Percentiles rank a stretch among this genome's conserved stretches.
Evolutionary conservation across 2,888 invertebrate species (phyloP).

Genomic region (Laspeyria flexula): DNA sequence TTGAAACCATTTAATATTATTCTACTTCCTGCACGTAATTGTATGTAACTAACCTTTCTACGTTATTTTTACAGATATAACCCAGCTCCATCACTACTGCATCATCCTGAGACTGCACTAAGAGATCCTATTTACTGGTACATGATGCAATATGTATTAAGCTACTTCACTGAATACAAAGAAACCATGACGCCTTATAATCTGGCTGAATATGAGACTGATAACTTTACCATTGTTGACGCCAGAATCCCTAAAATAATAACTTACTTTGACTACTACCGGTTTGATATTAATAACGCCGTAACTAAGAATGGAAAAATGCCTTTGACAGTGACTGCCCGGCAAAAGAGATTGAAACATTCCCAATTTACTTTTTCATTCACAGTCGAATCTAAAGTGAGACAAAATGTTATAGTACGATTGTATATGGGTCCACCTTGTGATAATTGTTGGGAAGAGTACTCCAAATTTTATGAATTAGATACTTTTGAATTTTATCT

Average conservation of each 20-base stretch:
- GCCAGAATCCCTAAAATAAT: conserved; percentile 58
- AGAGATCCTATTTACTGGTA: conserved; percentile 74
- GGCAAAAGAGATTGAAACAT: conserved; percentile 70
- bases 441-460: conserved; percentile 60
- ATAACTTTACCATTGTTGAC: conserved; percentile 59
- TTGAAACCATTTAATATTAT: no score
- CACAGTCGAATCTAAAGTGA: conserved; percentile 56
- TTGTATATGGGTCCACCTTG: conserved; percentile 76
- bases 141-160: conserved; percentile 61
- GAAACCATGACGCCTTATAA: conserved; percentile 60
- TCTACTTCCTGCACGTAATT: no score
- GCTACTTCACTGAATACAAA: conserved; percentile 67
- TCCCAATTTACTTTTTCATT: conserved; percentile 64
- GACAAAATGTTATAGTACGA: conserved; percentile 59
- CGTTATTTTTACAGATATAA: conserved; percentile 57
- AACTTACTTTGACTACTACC: conserved; percentile 68
- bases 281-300: conserved; percentile 62
- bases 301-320: conserved; percentile 44
- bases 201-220: conserved; percentile 59
- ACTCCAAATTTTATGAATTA: conserved; percentile 66
- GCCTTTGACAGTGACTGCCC: conserved; percentile 54
- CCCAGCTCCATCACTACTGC: conserved; percentile 73
- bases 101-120: conserved; percentile 73
- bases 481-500: conserved; percentile 60
- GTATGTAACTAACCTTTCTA: no score